Evolutionary conservation across 2,888 invertebrate species (phyloP).

Genomic region (Oscheius onirici): DNA sequence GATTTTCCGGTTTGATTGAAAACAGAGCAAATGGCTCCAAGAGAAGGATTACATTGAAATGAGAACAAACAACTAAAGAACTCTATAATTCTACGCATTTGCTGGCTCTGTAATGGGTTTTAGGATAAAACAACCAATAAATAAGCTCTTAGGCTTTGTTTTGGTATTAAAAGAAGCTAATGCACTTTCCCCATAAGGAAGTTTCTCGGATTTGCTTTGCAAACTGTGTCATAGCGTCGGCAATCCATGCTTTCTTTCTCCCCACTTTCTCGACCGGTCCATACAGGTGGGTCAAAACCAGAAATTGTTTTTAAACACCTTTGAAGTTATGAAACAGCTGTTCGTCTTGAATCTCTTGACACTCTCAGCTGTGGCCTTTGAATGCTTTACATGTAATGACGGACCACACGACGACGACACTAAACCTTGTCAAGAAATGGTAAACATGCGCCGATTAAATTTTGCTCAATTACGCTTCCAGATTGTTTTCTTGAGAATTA

Average conservation of each 20-base stretch:
- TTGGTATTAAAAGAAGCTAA: neutral
- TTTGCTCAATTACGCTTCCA: neutral
- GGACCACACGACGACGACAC: constrained; percentile 32
- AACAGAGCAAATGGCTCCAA: no score
- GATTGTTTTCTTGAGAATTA: neutral
- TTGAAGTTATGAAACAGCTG: neutral
- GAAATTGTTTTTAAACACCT: neutral
- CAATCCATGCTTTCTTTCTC: constrained; percentile 8
- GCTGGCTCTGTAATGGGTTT: no score
- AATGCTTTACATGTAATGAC: constrained; percentile 64
- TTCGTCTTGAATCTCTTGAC: neutral
- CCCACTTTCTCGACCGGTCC: constrained; percentile 13
- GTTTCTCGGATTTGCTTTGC: neutral
- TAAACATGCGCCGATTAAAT: constrained; percentile 28
- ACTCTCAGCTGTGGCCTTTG: constrained; percentile 44
- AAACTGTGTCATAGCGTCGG: constrained; percentile 23
- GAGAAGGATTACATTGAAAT: no score
- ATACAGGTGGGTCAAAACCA: neutral
- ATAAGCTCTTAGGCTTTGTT: no score
- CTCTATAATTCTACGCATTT: no score
- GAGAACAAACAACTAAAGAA: no score
- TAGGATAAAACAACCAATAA: no score
- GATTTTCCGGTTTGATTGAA: no score
- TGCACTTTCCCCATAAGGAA: neutral
- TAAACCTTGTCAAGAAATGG: constrained; percentile 58